Conservation (phyloP, 2,797 vertebrate genomes). For the Hipposideros larvatus region DNA sequence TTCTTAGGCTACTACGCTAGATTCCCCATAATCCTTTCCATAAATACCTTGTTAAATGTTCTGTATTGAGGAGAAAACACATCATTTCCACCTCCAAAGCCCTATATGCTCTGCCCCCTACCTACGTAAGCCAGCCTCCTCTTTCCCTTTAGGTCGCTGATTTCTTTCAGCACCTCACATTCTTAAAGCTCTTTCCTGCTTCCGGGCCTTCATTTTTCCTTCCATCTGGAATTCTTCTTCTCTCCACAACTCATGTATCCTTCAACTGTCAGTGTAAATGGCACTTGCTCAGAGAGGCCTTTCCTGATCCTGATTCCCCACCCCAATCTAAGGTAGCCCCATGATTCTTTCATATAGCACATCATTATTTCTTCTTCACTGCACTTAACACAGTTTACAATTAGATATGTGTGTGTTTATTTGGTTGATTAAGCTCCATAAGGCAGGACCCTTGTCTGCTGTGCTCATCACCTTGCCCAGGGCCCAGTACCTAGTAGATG, state of each 20-base stretch:
- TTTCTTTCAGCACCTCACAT: background rate
- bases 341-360: background rate
- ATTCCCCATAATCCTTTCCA: background rate
- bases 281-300: background rate
- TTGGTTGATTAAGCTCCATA: background rate
- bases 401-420: background rate
- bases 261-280: background rate
- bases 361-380: background rate
- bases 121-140: background rate
- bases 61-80: background rate
- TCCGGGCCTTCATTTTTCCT: background rate
- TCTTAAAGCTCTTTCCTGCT: background rate
- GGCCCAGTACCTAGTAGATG: background rate
- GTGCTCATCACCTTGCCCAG: background rate
- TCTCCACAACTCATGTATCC: background rate
- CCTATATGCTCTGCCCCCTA: background rate
- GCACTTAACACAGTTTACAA: background rate
- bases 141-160: background rate
- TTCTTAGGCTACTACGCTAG: background rate
- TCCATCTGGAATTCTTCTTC: background rate
- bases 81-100: background rate
- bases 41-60: conserved; percentile 5
- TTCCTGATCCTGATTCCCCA: background rate
- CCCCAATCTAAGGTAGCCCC: background rate
- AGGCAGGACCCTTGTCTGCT: background rate